These are phyloP conservation scores for Melanerpes aurifrons DNA, from an alignment of 2,113 vertebrate species.

Conservation along the genomic window DNA sequence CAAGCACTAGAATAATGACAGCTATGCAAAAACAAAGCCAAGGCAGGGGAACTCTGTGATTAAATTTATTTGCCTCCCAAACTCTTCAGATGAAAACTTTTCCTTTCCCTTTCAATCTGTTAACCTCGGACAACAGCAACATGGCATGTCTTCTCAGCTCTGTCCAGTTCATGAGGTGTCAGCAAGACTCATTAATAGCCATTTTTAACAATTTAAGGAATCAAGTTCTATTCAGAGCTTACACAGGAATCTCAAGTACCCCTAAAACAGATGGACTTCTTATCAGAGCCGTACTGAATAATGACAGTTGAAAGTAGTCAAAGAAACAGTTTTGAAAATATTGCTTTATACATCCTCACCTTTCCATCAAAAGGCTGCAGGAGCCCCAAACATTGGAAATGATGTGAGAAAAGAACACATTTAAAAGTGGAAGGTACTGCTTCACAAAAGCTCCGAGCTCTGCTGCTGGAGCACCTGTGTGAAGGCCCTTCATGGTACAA, in stretches of 20 bases:
- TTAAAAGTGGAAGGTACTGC: background rate
- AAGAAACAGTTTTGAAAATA: background rate
- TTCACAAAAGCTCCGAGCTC: background rate
- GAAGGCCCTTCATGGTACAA: rapidly evolving
- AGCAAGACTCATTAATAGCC: background rate
- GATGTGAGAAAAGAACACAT: background rate
- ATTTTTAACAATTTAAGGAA: background rate
- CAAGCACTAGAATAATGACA: background rate
- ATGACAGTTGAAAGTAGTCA: background rate
- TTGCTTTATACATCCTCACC: background rate
- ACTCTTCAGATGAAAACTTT: background rate
- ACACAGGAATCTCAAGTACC: background rate
- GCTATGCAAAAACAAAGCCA: background rate
- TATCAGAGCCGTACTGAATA: background rate
- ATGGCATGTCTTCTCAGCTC: background rate
- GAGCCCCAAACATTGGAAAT: background rate
- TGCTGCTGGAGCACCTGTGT: background rate
- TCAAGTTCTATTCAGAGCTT: background rate
- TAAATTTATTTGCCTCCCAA: background rate
- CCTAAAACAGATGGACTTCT: background rate
- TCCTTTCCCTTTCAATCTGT: background rate
- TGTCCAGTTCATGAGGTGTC: background rate
- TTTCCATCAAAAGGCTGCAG: background rate
- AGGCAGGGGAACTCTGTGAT: background rate
- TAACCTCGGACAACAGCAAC: background rate